A percentile compares a stretch with the other conserved stretches of the same genome.
These are phyloP conservation scores for Brachyptera putata DNA, from an alignment of 2,888 invertebrate species.

Conservation along the genomic window DNA sequence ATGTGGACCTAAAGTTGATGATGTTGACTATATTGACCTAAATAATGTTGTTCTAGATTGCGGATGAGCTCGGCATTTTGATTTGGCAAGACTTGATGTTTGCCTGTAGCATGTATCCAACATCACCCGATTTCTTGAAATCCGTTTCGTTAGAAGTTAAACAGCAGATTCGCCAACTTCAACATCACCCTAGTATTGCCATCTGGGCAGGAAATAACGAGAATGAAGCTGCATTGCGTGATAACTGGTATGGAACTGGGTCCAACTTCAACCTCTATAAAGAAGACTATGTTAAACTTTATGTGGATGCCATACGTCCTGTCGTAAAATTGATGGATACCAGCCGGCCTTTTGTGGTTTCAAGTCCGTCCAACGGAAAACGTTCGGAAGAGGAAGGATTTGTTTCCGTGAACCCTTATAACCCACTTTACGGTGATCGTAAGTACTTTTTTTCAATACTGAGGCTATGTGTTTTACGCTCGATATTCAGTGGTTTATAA, in stretches of 20 bases:
- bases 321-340: slow-evolving; percentile 60
- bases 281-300: slow-evolving; percentile 61
- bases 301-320: slow-evolving; percentile 68
- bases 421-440: slow-evolving; percentile 81
- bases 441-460: too few species aligned
- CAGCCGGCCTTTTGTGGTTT: slow-evolving; percentile 67
- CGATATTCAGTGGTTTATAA: too few species aligned
- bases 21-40: too few species aligned
- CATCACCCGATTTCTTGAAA: slow-evolving; percentile 62
- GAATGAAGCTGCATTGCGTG: slow-evolving; percentile 83
- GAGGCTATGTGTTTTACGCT: too few species aligned
- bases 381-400: slow-evolving; percentile 69
- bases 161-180: slow-evolving; percentile 76
- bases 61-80: slow-evolving; percentile 84
- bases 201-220: slow-evolving; percentile 97
- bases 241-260: slow-evolving; percentile 67
- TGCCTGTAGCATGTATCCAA: slow-evolving; percentile 93
- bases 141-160: slow-evolving; percentile 70
- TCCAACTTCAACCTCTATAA: slow-evolving; percentile 54
- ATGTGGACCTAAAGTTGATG: too few species aligned
- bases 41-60: slow-evolving; percentile 47
- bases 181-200: slow-evolving; percentile 81
- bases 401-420: slow-evolving; percentile 72
- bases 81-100: slow-evolving; percentile 99
- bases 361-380: slow-evolving; percentile 88